phyloP scores from a whole-genome alignment of 2,888 invertebrate species.

The Pachydiplax longipennis region DNA sequence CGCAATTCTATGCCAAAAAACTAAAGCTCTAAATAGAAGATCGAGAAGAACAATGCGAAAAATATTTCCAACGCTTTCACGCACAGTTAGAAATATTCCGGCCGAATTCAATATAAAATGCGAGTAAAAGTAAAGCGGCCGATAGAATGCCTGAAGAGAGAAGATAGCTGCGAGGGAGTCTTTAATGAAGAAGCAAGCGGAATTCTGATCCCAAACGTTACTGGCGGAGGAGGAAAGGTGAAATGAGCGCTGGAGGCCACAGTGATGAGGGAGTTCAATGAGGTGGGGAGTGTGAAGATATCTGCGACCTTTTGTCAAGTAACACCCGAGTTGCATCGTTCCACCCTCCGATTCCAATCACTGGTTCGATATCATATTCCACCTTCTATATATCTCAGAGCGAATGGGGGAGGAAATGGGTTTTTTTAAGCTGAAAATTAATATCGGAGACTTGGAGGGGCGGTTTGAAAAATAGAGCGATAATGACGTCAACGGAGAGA shows the following conservation, averaged over 20 bases:
- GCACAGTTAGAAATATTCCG: too few relatives aligned
- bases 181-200: conserved; percentile 42
- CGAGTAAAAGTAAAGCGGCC: background rate
- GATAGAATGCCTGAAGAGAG: background rate
- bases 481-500: too few relatives aligned
- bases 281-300: background rate
- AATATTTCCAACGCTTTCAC: too few relatives aligned
- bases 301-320: conserved; percentile 30
- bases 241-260: conserved; percentile 34
- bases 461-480: too few relatives aligned
- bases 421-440: too few relatives aligned
- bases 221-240: conserved; percentile 6
- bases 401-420: background rate
- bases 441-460: too few relatives aligned
- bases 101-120: background rate
- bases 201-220: background rate
- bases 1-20: too few relatives aligned
- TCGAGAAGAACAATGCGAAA: background rate
- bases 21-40: background rate
- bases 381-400: background rate
- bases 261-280: conserved; percentile 35
- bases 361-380: background rate
- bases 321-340: background rate
- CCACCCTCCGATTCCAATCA: background rate
- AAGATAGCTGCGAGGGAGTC: too few relatives aligned